These are phyloP conservation scores for Taenioides sp. DNA, from an alignment of 2,797 vertebrate genomes.

Conservation along the genomic window DNA sequence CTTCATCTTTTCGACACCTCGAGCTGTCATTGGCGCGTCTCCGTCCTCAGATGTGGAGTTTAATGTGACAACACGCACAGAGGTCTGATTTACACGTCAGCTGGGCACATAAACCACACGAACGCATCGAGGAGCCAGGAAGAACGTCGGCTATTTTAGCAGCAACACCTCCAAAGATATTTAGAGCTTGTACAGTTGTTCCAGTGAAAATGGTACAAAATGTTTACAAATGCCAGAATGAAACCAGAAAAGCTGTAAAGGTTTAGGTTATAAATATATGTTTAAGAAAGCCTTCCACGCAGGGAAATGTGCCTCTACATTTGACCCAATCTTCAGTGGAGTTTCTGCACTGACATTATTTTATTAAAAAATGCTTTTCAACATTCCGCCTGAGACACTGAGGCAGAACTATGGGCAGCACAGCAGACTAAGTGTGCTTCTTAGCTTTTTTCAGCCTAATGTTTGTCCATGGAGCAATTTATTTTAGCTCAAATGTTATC, in stretches of 20 bases:
- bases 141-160: conserved; percentile 2
- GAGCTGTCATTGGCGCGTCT: background rate
- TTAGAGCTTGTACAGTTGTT: conserved; percentile 8
- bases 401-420: too few species aligned
- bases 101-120: background rate
- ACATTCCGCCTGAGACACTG: too few species aligned
- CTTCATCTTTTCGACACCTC: conserved; percentile 37
- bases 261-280: background rate
- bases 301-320: background rate
- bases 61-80: conserved; percentile 11
- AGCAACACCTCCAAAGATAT: conserved; percentile 1
- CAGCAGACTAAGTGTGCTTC: too few species aligned
- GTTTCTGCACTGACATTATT: too few species aligned
- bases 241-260: background rate
- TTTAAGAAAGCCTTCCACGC: background rate
- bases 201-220: background rate
- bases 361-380: too few species aligned
- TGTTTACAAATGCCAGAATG: background rate
- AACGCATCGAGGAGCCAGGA: background rate
- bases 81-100: conserved; percentile 6
- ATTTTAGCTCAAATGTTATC: too few species aligned
- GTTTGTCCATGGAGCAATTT: too few species aligned
- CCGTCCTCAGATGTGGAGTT: background rate
- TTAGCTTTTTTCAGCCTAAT: too few species aligned
- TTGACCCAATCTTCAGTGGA: background rate